phyloP scores from a whole-genome alignment of 2,113 vertebrate genomes.

The Chrysemys picta region DNA sequence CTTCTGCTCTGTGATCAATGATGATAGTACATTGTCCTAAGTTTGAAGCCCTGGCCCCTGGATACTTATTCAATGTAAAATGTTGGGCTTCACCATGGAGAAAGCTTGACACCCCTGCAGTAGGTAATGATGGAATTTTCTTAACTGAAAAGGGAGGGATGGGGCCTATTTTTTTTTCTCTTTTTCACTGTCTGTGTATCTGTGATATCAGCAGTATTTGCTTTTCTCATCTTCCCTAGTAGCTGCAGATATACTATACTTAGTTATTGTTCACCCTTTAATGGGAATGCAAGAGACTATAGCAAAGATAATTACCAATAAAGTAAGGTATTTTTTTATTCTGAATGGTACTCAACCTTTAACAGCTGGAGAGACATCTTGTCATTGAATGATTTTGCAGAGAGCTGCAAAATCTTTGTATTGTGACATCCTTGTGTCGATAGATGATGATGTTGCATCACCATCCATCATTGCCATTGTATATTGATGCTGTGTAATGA shows the following conservation, averaged over 20 bases:
- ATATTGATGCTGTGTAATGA: neutral
- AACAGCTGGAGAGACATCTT: neutral
- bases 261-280: neutral
- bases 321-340: neutral
- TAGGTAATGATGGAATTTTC: neutral
- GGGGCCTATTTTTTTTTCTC: neutral
- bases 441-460: neutral
- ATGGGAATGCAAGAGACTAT: neutral
- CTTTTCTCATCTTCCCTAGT: neutral
- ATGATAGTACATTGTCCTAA: neutral
- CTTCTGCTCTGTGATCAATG: neutral
- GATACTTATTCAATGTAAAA: neutral
- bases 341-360: neutral
- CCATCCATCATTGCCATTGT: neutral
- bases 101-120: neutral
- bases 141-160: neutral
- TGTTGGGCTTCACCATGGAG: neutral
- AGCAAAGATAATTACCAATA: neutral
- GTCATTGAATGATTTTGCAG: neutral
- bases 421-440: neutral
- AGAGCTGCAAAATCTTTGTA: neutral
- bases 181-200: neutral
- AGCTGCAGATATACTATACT: neutral
- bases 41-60: neutral
- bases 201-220: neutral